A percentile compares a stretch with the other conserved stretches of the same genome.
phyloP scores from a whole-genome alignment of 2,888 invertebrate genomes.

The Deroplatys truncata region DNA sequence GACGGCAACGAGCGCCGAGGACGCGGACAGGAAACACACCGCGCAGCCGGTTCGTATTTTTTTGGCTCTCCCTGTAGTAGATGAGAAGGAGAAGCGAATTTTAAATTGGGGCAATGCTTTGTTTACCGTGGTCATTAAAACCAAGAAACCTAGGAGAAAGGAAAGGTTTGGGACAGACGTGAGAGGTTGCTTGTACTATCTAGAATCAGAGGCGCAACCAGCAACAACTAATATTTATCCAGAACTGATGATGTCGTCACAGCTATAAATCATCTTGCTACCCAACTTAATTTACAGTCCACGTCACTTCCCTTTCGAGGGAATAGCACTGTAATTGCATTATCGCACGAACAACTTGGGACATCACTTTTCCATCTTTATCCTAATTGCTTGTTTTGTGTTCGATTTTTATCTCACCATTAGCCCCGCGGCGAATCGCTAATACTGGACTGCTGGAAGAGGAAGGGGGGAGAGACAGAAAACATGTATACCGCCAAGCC shows the following conservation, averaged over 20 bases:
- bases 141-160: no score
- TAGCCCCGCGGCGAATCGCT: not conserved
- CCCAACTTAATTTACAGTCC: not conserved
- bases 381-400: not conserved
- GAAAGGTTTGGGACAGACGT: no score
- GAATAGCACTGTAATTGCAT: not conserved
- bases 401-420: conserved; percentile 7
- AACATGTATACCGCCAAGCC: not conserved
- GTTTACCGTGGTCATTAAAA: no score
- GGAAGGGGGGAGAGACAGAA: no score
- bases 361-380: conserved; percentile 1
- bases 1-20: no score
- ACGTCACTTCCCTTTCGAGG: not conserved
- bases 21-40: no score
- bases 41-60: no score
- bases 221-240: not conserved
- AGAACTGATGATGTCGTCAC: not conserved
- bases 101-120: no score
- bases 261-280: not conserved
- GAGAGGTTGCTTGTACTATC: not conserved
- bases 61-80: no score
- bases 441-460: not conserved
- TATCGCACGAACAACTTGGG: not conserved
- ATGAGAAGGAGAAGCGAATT: no score
- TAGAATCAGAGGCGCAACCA: not conserved